Evolutionary conservation across 1,140 invertebrate genomes (phyloP).

Genomic region (Chionoecetes opilio): DNA sequence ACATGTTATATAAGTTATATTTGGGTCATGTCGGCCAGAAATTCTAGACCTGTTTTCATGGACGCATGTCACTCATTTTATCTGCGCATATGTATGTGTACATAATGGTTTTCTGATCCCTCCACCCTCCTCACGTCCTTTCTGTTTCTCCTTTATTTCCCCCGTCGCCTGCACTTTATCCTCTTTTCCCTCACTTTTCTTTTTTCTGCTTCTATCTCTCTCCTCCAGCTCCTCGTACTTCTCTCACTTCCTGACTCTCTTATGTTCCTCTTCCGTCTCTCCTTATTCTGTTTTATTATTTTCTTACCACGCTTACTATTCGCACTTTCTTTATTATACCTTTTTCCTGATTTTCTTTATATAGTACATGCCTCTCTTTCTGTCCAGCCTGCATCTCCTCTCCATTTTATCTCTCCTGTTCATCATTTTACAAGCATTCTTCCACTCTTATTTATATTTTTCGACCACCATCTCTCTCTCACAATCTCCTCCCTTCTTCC

Average conservation of each 20-base stretch:
- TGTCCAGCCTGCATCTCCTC: not conserved
- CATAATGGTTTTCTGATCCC: too few relatives aligned
- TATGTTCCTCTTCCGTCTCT: not conserved
- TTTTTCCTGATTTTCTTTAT: not conserved
- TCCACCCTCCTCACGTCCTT: too few relatives aligned
- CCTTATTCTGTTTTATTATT: not conserved
- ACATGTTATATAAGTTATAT: not conserved
- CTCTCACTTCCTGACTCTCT: not conserved
- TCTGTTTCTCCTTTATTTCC: too few relatives aligned
- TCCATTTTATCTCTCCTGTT: too few relatives aligned
- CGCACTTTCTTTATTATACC: not conserved
- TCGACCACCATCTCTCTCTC: not conserved
- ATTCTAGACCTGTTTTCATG: not conserved
- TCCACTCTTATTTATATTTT: not conserved
- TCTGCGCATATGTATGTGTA: constrained; percentile 29
- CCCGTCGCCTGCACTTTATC: not conserved
- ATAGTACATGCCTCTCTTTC: not conserved
- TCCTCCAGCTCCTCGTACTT: not conserved
- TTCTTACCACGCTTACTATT: not conserved
- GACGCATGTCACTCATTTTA: not conserved
- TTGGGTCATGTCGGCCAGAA: not conserved
- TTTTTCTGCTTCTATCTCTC: not conserved
- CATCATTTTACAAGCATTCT: not conserved
- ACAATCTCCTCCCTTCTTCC: not conserved
- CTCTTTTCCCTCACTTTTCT: not conserved